These are phyloP conservation scores for Butorides virescens DNA, from an alignment of 2,113 vertebrate species.

Conservation along the genomic window DNA sequence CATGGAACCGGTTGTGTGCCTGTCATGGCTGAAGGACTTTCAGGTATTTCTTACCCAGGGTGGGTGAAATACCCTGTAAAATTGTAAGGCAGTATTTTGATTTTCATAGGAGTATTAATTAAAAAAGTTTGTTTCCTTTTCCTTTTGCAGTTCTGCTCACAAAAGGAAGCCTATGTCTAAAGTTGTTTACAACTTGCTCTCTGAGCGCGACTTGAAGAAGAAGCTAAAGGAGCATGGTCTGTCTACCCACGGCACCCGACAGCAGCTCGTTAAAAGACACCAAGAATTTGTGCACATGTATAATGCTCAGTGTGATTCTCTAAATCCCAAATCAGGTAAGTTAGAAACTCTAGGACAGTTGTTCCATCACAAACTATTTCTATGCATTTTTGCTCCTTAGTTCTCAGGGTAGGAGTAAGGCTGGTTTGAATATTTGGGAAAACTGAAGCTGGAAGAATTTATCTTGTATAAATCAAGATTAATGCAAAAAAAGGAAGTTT, in stretches of 20 bases:
- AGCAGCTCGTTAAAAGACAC: constrained; percentile 87
- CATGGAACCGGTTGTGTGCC: not conserved
- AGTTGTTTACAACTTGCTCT: constrained; percentile 90
- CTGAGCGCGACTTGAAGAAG: constrained; percentile 84
- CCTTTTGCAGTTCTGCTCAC: constrained; percentile 70
- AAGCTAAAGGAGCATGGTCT: constrained; percentile 84
- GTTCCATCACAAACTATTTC: not conserved
- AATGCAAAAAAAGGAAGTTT: not conserved
- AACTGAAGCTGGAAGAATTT: not conserved
- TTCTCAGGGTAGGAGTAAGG: fast-evolving
- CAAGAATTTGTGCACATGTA: constrained; percentile 89
- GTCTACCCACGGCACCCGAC: constrained; percentile 80
- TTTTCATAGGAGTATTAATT: not conserved
- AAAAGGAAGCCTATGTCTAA: constrained; percentile 84
- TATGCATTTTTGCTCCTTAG: not conserved
- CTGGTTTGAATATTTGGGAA: not conserved
- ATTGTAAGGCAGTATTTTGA: not conserved
- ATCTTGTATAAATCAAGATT: not conserved
- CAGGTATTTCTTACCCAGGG: not conserved
- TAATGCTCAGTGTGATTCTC: constrained; percentile 92
- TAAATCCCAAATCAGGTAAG: constrained; percentile 86
- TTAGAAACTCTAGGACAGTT: not conserved
- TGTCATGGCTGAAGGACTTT: not conserved
- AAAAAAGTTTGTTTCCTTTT: not conserved
- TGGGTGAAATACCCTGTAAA: not conserved